Base-by-base conservation (phyloP, 2,888 invertebrate genomes). In the Leuctra nigra region DNA sequence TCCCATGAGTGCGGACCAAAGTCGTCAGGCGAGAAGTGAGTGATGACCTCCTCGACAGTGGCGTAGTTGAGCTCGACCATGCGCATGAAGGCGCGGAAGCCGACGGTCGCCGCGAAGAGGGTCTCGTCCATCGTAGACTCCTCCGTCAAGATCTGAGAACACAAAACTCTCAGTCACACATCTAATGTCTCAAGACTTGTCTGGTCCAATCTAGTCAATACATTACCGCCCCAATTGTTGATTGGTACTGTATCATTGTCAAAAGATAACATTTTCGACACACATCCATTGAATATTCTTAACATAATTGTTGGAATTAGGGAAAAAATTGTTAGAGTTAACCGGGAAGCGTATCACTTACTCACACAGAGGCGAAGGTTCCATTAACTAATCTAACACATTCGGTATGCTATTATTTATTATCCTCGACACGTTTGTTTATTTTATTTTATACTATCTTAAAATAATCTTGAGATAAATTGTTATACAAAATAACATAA, bases 1-100 rank as follows among this genome's bases (percentile, higher is more conserved):
- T 90, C 90, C 90, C 91, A 91, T 67, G 86, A 83, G 59, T 84
- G 81, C 44, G 86, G 82, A 61, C 84, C 82, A 69, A 91, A 91
- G 72, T 91, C 91, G 72, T 90, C 87, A 2, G 88, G 88, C 59
- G 82, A 83, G 68, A 91, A 88, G 66, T 87, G 83, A 2, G 86
- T 83, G 63, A 91, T 86, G 20, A 91, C 85, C 72, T 90, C 89
- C 71, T 91, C 91, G 20, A 91, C 86, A 1, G 87, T 85, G 53
- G 84, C 83, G 67, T 89, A 85, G 66, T 85, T 83, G 57, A 85
- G 75, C 68, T 89, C 87, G 7, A 91, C 83, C 88, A 91, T 89
- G 67, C 83, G 83, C 75, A 91, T 84, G 70, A 91, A 88, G 4
- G 91, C 91, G 62, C 86, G 81, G 72, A 91, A 91, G 11, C 91